Evolutionary conservation across 2,113 vertebrate species (phyloP).

Genomic region (Gallinago jamesoni): DNA sequence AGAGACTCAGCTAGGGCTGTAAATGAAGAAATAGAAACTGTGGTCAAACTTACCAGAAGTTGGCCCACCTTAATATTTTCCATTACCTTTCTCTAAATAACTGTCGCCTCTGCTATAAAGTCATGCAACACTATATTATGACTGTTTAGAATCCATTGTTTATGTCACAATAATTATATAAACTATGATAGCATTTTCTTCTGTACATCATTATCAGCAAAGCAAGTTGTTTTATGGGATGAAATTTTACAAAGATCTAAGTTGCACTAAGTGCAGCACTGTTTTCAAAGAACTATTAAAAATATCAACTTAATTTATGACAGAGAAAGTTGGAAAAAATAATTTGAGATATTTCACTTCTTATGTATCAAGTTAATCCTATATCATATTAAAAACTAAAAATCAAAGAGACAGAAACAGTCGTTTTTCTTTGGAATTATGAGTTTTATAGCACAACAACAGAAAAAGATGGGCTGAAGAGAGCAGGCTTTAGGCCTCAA

Average conservation of each 20-base stretch:
- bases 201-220: not conserved
- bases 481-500: not conserved
- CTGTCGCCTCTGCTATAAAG: not conserved
- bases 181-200: not conserved
- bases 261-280: not conserved
- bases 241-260: not conserved
- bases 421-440: accelerated
- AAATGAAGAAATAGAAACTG: not conserved
- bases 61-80: not conserved
- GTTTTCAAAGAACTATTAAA: not conserved
- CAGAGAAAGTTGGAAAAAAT: not conserved
- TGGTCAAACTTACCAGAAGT: not conserved
- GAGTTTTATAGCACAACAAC: not conserved
- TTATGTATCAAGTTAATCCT: not conserved
- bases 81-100: not conserved
- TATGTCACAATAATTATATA: not conserved
- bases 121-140: not conserved
- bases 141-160: not conserved
- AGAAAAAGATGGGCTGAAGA: not conserved
- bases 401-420: not conserved
- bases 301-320: not conserved
- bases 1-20: not conserved
- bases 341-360: not conserved
- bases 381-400: not conserved
- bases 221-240: not conserved